phyloP scores from a whole-genome alignment of 2,888 invertebrate genomes.

The Microchrysa polita region DNA sequence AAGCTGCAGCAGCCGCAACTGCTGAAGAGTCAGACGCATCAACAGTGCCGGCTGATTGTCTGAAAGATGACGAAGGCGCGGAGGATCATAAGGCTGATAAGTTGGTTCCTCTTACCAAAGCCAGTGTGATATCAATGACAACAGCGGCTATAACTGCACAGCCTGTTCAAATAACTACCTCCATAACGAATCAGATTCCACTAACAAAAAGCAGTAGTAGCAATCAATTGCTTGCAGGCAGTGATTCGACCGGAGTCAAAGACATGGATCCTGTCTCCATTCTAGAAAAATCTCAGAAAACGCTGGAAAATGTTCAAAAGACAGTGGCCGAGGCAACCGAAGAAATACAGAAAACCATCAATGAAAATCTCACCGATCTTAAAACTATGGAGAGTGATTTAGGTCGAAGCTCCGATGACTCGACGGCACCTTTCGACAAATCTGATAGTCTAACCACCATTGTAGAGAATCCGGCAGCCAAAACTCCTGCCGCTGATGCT shows the following conservation, averaged over 20 bases:
- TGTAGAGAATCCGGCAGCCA: slow-evolving; percentile 52
- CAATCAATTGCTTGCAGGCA: slow-evolving; percentile 49
- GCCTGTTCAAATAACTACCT: slow-evolving; percentile 68
- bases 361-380: slow-evolving; percentile 60
- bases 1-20: slow-evolving; percentile 48
- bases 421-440: slow-evolving; percentile 55
- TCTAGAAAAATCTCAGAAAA: slow-evolving; percentile 60
- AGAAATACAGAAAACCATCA: slow-evolving; percentile 62
- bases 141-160: slow-evolving; percentile 70
- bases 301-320: slow-evolving; percentile 59
- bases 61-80: slow-evolving; percentile 44
- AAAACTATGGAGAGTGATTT: slow-evolving; percentile 61
- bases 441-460: slow-evolving; percentile 56
- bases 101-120: slow-evolving; percentile 54
- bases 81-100: slow-evolving; percentile 49
- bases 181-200: slow-evolving; percentile 68
- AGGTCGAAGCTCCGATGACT: slow-evolving; percentile 54
- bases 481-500: neutral
- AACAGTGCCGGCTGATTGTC: slow-evolving; percentile 6
- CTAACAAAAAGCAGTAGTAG: slow-evolving; percentile 53
- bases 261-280: slow-evolving; percentile 55
- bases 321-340: slow-evolving; percentile 60
- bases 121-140: slow-evolving; percentile 67
- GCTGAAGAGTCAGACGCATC: slow-evolving; percentile 41
- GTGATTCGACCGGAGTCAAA: slow-evolving; percentile 35